Percentiles rank a stretch among this genome's conserved stretches.
Conservation (phyloP, 2,888 invertebrate species). For the Stenchaetothrips biformis region DNA sequence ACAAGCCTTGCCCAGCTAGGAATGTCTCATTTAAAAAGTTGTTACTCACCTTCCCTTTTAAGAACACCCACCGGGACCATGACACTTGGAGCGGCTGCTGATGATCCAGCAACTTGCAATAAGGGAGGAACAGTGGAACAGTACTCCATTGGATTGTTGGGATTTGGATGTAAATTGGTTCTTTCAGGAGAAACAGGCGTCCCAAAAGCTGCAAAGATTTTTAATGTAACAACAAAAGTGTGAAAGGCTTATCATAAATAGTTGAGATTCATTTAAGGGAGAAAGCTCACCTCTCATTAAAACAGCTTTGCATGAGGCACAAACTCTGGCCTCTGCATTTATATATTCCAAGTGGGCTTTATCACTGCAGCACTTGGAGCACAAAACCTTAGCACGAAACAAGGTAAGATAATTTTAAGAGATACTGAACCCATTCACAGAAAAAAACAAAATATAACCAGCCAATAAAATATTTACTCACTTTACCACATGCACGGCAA, state of each 20-base stretch:
- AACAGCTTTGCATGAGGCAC: slow-evolving; percentile 63
- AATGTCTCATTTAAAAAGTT: no score
- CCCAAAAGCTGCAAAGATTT: slow-evolving; percentile 20
- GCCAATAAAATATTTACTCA: slow-evolving; percentile 41
- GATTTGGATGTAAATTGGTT: slow-evolving; percentile 53
- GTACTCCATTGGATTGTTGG: slow-evolving; percentile 83
- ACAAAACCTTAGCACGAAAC: slow-evolving; percentile 58
- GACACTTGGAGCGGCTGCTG: slow-evolving; percentile 55
- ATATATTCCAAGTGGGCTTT: slow-evolving; percentile 67
- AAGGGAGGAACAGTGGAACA: slow-evolving; percentile 76
- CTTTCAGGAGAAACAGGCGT: slow-evolving; percentile 27
- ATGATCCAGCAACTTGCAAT: slow-evolving; percentile 59
- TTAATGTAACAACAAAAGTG: not conserved
- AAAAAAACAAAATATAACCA: not conserved
- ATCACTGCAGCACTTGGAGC: slow-evolving; percentile 70
- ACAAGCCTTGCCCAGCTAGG: no score
- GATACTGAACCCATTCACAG: slow-evolving; percentile 12
- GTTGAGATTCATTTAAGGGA: slow-evolving; percentile 30
- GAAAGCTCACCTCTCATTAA: slow-evolving; percentile 49
- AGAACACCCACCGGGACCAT: slow-evolving; percentile 78
- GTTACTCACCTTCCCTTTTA: slow-evolving; percentile 58
- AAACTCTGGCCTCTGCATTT: slow-evolving; percentile 72
- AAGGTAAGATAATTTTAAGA: slow-evolving; percentile 28
- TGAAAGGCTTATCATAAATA: not conserved
- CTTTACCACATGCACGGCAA: slow-evolving; percentile 80